A percentile compares a stretch with the other conserved stretches of the same genome.
Evolutionary conservation across 2,888 invertebrate genomes (phyloP).

Genomic region (Hesperia comma): DNA sequence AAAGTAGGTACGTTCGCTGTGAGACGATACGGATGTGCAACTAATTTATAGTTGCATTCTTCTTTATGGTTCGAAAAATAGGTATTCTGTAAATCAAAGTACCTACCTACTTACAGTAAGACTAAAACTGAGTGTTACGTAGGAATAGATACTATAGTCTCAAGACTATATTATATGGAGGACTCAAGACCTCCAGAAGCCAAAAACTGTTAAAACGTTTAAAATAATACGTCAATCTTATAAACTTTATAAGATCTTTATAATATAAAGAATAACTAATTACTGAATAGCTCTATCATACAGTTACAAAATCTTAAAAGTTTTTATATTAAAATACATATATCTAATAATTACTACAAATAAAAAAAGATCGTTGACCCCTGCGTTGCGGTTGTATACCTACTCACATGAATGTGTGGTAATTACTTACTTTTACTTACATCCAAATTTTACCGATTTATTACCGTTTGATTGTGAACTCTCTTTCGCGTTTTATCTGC

Average conservation of each 20-base stretch:
- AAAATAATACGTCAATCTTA: not conserved
- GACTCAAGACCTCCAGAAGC: too few species aligned
- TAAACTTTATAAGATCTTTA: too few species aligned
- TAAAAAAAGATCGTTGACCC: constrained; percentile 26
- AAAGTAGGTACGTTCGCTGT: too few species aligned
- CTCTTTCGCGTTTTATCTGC: constrained; percentile 48
- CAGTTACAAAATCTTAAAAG: not conserved
- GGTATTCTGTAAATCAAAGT: too few species aligned
- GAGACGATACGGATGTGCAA: too few species aligned
- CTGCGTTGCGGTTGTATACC: constrained; percentile 10
- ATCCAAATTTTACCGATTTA: constrained; percentile 43
- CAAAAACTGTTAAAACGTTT: not conserved
- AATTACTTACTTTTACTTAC: too few species aligned
- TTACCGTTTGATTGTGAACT: constrained; percentile 58
- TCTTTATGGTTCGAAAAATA: too few species aligned
- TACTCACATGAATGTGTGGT: constrained; percentile 12
- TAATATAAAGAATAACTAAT: not conserved
- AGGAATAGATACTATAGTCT: too few species aligned
- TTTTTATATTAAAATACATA: not conserved
- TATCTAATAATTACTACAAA: constrained; percentile 15
- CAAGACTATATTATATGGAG: too few species aligned
- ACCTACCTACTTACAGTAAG: too few species aligned
- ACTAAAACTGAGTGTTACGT: too few species aligned
- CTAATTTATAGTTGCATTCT: too few species aligned
- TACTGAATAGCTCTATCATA: not conserved